These are phyloP conservation scores for Epistrophella euchroma DNA, from an alignment of 2,888 invertebrate genomes.

Conservation along the genomic window DNA sequence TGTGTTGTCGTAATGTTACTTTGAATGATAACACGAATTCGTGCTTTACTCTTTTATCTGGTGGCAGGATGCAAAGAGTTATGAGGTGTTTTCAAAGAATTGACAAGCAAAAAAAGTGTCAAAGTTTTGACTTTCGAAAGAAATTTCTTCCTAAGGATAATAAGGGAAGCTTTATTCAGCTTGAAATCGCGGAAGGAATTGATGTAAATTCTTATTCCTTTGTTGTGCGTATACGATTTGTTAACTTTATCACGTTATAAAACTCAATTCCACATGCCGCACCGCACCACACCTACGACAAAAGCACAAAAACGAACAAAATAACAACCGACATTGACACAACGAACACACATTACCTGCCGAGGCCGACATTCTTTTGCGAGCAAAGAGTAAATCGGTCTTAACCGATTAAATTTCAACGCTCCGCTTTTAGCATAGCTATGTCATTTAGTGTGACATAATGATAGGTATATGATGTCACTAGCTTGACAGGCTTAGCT, in stretches of 20 bases:
- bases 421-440: not conserved
- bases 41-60: slow-evolving; percentile 29
- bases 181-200: slow-evolving; percentile 21
- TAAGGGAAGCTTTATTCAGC: slow-evolving; percentile 8
- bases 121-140: slow-evolving; percentile 51
- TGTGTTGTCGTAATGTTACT: slow-evolving; percentile 52
- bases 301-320: not conserved
- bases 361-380: slow-evolving; percentile 1
- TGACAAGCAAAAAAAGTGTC: slow-evolving; percentile 48
- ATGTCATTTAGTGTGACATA: slow-evolving; percentile 6
- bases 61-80: slow-evolving; percentile 37
- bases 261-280: slow-evolving; percentile 36
- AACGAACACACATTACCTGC: slow-evolving; percentile 17
- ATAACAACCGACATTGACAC: not conserved
- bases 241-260: slow-evolving; percentile 59
- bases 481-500: not conserved
- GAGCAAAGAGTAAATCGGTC: not conserved
- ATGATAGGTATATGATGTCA: slow-evolving; percentile 8
- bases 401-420: slow-evolving; percentile 18
- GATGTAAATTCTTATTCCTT: slow-evolving; percentile 49
- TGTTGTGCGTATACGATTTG: slow-evolving; percentile 47
- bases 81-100: slow-evolving; percentile 54
- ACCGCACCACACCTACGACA: no score
- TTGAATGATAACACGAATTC: slow-evolving; percentile 44
- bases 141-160: not conserved